Base-by-base conservation (phyloP, 2,888 invertebrate genomes). In the Nephrocerus scutellatus region DNA sequence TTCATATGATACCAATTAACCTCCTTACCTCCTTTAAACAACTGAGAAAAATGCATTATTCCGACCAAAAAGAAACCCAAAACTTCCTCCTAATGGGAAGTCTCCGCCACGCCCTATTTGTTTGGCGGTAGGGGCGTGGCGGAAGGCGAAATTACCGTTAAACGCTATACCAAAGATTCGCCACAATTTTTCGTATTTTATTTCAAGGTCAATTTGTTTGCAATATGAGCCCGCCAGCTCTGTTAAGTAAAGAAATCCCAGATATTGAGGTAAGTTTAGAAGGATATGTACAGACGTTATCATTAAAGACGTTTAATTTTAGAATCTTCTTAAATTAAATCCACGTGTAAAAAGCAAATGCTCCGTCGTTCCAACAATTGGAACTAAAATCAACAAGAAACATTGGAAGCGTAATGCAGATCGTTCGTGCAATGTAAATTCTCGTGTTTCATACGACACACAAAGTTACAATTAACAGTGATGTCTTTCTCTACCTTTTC, bases 341-440 rank as follows among this genome's bases (percentile, higher is more conserved):
- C 95, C 97, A 0, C 80, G 77, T 31, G 80, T 86, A 0, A 81
- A 80, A 51, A 74, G 74, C 0, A 79, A 79, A 56, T 85, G 90
- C 5, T 84, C 77, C 50, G 69, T 89, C 30, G 77, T 88, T n/a
- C 88, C 96, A 8, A 88, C 93, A 15, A 73, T 74, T 8, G 74
- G 75, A 33, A 96, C 96, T 0, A 93, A 96, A 71, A 74, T 74
- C 49, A 84, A 81, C 52, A 97, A 95, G 62, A 79, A 82, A 47
- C 88, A 89, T 53, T 98, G 97, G 97, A 98, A 97, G 68, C 75
- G 97, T 44, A 98, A 97, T 63, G 66, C 75, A 0, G 82, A 86
- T 56, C 84, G 87, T 55, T 81, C 82, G 55, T 93, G 92, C 62
- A 74, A 74, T 19, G 92, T 91, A 72, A 78, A 81, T 73, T 44